Conservation (phyloP, 1,140 invertebrate genomes). For the Diorhabda carinulata region DNA sequence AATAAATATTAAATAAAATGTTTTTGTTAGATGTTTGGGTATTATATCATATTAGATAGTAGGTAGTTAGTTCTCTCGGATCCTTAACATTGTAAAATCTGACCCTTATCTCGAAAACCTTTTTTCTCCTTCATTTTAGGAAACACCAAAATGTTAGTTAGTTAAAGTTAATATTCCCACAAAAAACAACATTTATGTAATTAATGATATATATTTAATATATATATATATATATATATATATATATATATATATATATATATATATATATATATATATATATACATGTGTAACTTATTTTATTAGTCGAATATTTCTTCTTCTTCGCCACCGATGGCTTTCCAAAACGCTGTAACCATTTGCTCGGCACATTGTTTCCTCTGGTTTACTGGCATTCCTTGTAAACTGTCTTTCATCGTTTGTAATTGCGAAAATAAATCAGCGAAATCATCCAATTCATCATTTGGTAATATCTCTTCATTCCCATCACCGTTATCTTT, state of each 20-base stretch:
- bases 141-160: not conserved
- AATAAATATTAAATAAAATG: too few species aligned
- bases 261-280: not conserved
- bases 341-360: slow-evolving; percentile 75
- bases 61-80: too few species aligned
- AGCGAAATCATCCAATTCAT: slow-evolving; percentile 54
- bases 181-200: not conserved
- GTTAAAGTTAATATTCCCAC: not conserved
- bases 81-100: too few species aligned
- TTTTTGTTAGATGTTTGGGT: too few species aligned
- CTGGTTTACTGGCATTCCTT: slow-evolving; percentile 58
- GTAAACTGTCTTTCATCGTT: slow-evolving; percentile 66
- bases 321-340: slow-evolving; percentile 70
- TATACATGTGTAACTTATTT: not conserved
- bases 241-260: too few species aligned
- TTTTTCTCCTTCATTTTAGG: too few species aligned
- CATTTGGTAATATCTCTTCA: slow-evolving; percentile 4
- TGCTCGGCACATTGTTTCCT: slow-evolving; percentile 71
- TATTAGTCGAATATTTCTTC: slow-evolving; percentile 53
- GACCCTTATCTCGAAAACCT: too few species aligned
- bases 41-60: too few species aligned
- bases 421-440: slow-evolving; percentile 61
- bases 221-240: too few species aligned
- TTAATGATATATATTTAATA: not conserved
- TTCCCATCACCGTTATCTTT: slow-evolving; percentile 7